Evolutionary conservation across 2,888 invertebrate genomes (phyloP), one percentile per base, ranked within the genome.

Genomic region (Axea sp.): DNA sequence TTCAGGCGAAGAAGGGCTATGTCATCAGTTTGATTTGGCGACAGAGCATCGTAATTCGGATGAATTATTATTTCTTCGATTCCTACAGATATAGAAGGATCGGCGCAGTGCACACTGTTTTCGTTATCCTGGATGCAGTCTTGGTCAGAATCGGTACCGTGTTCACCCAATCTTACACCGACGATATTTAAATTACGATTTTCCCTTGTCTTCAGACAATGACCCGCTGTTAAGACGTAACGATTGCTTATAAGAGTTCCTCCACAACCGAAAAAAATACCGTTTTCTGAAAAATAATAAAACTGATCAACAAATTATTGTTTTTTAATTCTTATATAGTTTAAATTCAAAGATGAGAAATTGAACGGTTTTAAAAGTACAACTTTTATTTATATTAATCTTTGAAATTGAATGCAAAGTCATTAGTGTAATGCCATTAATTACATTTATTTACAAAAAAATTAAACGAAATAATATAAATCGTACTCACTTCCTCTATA

Each of bases 191-290:
- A 88, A 2, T 80, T 76, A 0, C 92, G 93, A 8, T 94, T 85
- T 64, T 92, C 92, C 26, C 90, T 88, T 1, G 91, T 91, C 81
- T 91, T 92, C 14, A 94, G 88, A 79, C 95, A 95, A 81, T 95
- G 94, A 0, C 92, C 93, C 0, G 94, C 94, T 0, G 94, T 94
- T 45, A 95, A 80, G 3, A 94, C 90, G 81, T 94, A 94, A 69
- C 90, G 89, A 0, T 88, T 88, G 53, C 90, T 91, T 79, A 95
- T 93, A 11, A 95, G 87, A 0, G 92, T 92, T 0, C 94, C 94
- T 0, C 94, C 94, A 81, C 94, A 95, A 78, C 92, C 92, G 76
- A 92, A 92, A 0, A 92, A 91, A 78, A 88, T 89, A 22, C 89
- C 89, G 41, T 89, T 91, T 82, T 91, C 91, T 91, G 19, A 19